Base-by-base conservation (phyloP, 2,113 vertebrate species). In the Piaya cayana region DNA sequence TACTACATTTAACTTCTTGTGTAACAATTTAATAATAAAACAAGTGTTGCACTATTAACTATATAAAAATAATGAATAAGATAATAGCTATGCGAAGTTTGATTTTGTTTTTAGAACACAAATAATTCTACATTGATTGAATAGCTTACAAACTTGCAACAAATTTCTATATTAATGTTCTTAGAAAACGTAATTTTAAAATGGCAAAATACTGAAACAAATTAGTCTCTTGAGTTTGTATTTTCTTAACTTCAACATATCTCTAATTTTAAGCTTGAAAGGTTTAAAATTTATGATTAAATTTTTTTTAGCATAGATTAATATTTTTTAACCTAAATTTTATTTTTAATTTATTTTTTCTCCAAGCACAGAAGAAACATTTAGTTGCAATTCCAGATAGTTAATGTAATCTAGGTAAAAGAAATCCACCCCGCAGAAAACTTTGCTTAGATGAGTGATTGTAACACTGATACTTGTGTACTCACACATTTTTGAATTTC, bases 371-470 rank as follows among this genome's bases (percentile, higher is more conserved):
- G 29, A 60, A 50, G 27, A 55, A 63, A 5, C 1, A 32, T 78
- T 84, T 58, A 55, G 5, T 37, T 0, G 0, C 64, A 10, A 43
- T 34, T 42, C 75, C 8, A 8, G 15, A 34, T 25, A 84, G 17
- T 22, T 36, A 29, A 4, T 22, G 39, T 32, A 65, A 63, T 14
- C 25, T 7, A 68, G 62, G 15, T 12, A 52, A 69, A 82, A 63
- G 5, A 67, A 85, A 75, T 32, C 12, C 8, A 50, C 8, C 6
- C 3, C 4, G 9, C 45, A 84, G 30, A 81, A 81, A 87, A 49
- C 29, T 62, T 80, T 30, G 13, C 25, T 84, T 45, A 87, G 37
- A 26, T 2, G 50, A 14, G 6, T 29, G 22, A 26, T 8, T 67
- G 30, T 76, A 52, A 79, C 22, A 69, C 9, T 29, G n/a, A 37